A percentile compares a stretch with the other conserved stretches of the same genome.
These are phyloP conservation scores for Sphaeramia orbicularis DNA, from an alignment of 2,797 vertebrate genomes.

Conservation along the genomic window DNA sequence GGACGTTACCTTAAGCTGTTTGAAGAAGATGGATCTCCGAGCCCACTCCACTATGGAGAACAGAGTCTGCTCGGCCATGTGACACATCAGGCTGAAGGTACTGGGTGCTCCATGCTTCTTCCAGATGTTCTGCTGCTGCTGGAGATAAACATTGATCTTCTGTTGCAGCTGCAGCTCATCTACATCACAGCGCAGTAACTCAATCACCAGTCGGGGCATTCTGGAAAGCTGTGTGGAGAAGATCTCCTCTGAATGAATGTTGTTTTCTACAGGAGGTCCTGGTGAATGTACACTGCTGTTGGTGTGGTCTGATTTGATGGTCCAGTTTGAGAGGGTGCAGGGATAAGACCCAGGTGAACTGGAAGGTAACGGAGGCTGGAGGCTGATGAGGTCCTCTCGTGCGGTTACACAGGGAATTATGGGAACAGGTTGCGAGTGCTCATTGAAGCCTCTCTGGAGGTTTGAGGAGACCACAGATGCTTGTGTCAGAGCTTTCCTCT, in stretches of 20 bases:
- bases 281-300: not conserved
- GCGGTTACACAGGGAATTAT: slow-evolving; percentile 5
- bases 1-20: slow-evolving; percentile 89
- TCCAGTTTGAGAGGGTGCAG: slow-evolving; percentile 31
- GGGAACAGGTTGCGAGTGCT: slow-evolving; percentile 3
- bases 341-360: not conserved
- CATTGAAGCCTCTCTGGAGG: not conserved
- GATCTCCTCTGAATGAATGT: slow-evolving; percentile 75
- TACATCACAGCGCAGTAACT: slow-evolving; percentile 90
- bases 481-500: slow-evolving; percentile 92
- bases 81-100: slow-evolving; percentile 89
- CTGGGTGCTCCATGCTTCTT: slow-evolving; percentile 80
- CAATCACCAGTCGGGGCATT: slow-evolving; percentile 87
- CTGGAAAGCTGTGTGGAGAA: slow-evolving; percentile 58
- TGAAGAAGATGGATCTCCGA: slow-evolving; percentile 92
- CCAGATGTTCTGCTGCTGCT: slow-evolving; percentile 85
- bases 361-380: slow-evolving; percentile 19
- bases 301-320: slow-evolving; percentile 29
- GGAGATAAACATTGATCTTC: slow-evolving; percentile 86
- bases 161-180: slow-evolving; percentile 90
- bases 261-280: slow-evolving; percentile 28
- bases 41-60: slow-evolving; percentile 96
- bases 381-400: not conserved
- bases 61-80: slow-evolving; percentile 93
- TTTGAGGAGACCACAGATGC: slow-evolving; percentile 48